A percentile compares a stretch with the other conserved stretches of the same genome.
Conservation (phyloP, 2,888 invertebrate species). For the Gerris lacustris region DNA sequence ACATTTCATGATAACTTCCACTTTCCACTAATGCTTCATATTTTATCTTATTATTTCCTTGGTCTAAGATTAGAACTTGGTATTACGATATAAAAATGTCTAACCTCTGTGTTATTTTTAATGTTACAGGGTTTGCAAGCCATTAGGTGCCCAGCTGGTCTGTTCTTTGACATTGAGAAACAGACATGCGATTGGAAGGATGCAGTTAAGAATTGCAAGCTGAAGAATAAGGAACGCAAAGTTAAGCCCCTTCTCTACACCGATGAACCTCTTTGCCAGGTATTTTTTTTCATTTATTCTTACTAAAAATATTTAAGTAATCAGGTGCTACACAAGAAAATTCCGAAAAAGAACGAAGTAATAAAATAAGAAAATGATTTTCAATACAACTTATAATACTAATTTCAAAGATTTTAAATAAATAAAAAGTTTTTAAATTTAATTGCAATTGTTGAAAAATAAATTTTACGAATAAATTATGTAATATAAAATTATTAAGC, state of each 20-base stretch:
- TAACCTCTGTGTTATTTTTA: not conserved
- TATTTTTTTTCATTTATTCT: slow-evolving; percentile 23
- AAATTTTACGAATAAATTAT: too few species aligned
- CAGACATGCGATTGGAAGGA: slow-evolving; percentile 93
- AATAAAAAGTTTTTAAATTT: too few species aligned
- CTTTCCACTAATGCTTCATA: too few species aligned
- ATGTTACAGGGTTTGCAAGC: slow-evolving; percentile 70
- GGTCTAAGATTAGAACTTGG: not conserved
- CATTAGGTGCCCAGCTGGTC: slow-evolving; percentile 81
- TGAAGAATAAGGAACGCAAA: slow-evolving; percentile 79
- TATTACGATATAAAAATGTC: not conserved
- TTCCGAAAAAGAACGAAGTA: too few species aligned
- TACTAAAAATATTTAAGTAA: not conserved
- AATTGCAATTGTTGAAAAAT: too few species aligned
- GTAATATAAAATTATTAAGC: too few species aligned
- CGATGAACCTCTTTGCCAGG: slow-evolving; percentile 70
- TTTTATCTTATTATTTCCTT: not conserved
- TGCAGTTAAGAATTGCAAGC: slow-evolving; percentile 82
- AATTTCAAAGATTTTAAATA: too few species aligned
- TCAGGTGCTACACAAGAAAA: too few species aligned
- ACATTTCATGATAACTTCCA: too few species aligned
- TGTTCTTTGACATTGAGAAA: slow-evolving; percentile 86
- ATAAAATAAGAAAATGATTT: too few species aligned
- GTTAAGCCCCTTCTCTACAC: slow-evolving; percentile 75
- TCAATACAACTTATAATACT: too few species aligned